A percentile compares a stretch with the other conserved stretches of the same genome.
These are phyloP conservation scores for Hepsetus odoe DNA, from an alignment of 2,113 vertebrate species.

Conservation along the genomic window DNA sequence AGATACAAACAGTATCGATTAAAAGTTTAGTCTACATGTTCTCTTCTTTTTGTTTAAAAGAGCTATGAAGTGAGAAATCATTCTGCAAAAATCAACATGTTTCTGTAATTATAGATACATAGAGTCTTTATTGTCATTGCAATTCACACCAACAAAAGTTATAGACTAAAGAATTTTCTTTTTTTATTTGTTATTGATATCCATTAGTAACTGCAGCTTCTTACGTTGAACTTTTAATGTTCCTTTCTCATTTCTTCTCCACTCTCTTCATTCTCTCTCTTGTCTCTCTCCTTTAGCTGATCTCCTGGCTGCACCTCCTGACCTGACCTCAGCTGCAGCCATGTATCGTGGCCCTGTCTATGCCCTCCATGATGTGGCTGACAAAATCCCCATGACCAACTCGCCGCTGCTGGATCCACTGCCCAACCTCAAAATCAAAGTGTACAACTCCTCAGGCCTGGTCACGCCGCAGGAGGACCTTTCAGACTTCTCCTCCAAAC, in stretches of 20 bases:
- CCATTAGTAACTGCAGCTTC: too few species aligned
- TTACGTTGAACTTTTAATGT: not conserved
- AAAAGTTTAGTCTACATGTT: too few species aligned
- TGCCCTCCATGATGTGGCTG: conserved; percentile 92
- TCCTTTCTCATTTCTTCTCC: not conserved
- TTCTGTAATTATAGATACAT: too few species aligned
- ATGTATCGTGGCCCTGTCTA: conserved; percentile 97
- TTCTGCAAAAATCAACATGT: too few species aligned
- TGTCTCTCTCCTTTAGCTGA: conserved; percentile 71
- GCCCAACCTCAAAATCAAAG: conserved; percentile 97
- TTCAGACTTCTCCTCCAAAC: conserved; percentile 88
- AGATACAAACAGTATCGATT: too few species aligned
- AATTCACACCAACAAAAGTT: too few species aligned
- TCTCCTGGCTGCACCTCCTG: conserved; percentile 90
- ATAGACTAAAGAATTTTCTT: too few species aligned
- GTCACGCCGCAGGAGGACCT: conserved; percentile 94
- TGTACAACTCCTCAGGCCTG: conserved; percentile 90
- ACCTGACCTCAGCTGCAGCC: conserved; percentile 93
- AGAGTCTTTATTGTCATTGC: too few species aligned
- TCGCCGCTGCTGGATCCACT: conserved; percentile 94
- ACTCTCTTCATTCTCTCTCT: not conserved
- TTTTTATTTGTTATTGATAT: too few species aligned
- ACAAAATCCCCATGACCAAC: conserved; percentile 99
- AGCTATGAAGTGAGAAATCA: too few species aligned
- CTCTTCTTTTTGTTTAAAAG: too few species aligned